These are phyloP conservation scores for Bombus balteatus DNA, from an alignment of 1,140 invertebrate species.

Conservation along the genomic window DNA sequence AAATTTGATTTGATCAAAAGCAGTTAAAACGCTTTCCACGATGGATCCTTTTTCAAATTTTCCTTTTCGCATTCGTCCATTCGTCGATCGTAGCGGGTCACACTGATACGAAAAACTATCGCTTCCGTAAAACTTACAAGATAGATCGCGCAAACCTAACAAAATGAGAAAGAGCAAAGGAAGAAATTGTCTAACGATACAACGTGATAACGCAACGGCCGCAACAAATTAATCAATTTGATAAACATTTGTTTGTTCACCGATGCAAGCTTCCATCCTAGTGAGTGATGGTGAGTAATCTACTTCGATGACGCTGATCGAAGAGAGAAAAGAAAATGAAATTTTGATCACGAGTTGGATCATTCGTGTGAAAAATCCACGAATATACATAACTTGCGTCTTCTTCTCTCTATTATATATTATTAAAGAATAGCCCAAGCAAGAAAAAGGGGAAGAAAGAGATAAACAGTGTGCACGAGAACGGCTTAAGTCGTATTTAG, in stretches of 20 bases:
- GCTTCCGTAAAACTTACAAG: constrained; percentile 11
- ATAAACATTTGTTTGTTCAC: background rate
- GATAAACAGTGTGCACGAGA: constrained; percentile 31
- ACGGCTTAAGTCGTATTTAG: constrained; percentile 22
- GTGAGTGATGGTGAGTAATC: background rate
- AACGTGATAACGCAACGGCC: background rate
- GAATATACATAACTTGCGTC: background rate
- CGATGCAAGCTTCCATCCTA: constrained; percentile 4
- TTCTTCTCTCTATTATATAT: no score
- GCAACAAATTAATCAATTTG: background rate
- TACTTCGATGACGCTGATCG: constrained; percentile 35
- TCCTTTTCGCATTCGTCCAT: background rate
- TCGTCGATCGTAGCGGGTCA: background rate
- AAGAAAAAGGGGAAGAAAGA: background rate
- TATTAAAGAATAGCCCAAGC: background rate
- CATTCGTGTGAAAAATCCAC: constrained; percentile 3
- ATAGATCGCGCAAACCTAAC: constrained; percentile 7
- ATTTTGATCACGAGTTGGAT: background rate
- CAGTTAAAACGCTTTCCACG: no score
- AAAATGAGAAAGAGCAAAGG: background rate
- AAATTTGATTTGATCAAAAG: no score
- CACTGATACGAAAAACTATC: background rate
- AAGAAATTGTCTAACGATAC: constrained; percentile 12
- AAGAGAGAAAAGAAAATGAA: constrained; percentile 1
- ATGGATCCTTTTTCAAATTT: no score